Evolutionary conservation across 2,888 invertebrate genomes (phyloP).

Genomic region (Salpingus planirostris): DNA sequence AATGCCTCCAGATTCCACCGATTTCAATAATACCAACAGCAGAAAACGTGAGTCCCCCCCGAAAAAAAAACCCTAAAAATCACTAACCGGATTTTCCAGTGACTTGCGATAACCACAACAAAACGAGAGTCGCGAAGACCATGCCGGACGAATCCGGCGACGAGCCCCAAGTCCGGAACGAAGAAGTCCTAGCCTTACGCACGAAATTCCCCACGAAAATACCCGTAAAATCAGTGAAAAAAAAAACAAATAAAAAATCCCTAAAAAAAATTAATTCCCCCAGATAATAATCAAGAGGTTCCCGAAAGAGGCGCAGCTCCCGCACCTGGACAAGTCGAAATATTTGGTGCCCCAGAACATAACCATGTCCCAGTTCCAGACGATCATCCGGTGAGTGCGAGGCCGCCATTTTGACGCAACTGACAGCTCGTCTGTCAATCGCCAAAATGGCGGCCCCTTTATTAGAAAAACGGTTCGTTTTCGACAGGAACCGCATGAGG

Average conservation of each 20-base stretch:
- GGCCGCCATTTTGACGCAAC: not conserved
- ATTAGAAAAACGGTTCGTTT: conserved; percentile 4
- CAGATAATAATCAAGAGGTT: conserved; percentile 79
- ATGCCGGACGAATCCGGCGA: too few species aligned
- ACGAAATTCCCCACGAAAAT: conserved; percentile 72
- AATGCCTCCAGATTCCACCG: conserved; percentile 22
- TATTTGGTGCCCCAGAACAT: conserved; percentile 84
- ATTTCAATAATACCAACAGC: conserved; percentile 28
- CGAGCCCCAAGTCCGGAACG: conserved; percentile 59
- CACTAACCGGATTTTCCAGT: too few species aligned
- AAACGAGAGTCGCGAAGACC: too few species aligned
- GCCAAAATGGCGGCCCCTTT: too few species aligned
- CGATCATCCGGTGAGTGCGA: conserved; percentile 68
- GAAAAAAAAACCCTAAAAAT: too few species aligned
- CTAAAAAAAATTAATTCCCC: conserved; percentile 20
- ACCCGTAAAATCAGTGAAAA: conserved; percentile 48
- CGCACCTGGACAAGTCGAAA: conserved; percentile 73
- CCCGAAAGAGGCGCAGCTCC: conserved; percentile 66
- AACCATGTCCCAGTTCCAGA: conserved; percentile 80
- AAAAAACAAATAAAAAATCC: not conserved
- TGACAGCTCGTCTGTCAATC: not conserved
- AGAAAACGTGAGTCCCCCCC: too few species aligned
- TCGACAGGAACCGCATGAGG: conserved; percentile 46
- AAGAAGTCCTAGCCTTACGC: conserved; percentile 70
- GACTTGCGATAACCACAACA: too few species aligned